phyloP scores from a whole-genome alignment of 2,113 vertebrate species.

The rabbit (Oryctolagus cuniculus) region mOryCun1.1 NC_091433.1:122911501-122912000 shows the following conservation, averaged over 20 bases:
- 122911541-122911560: constrained; percentile 39
- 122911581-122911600: constrained; percentile 49
- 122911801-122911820: background rate
- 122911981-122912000: background rate
- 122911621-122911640: constrained; percentile 62
- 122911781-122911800: background rate
- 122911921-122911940: background rate
- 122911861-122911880: background rate
- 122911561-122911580: constrained; percentile 67
- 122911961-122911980: fast-evolving
- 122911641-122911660: constrained; percentile 15
- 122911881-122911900: background rate
- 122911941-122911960: background rate
- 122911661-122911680: constrained; percentile 31
- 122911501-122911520: background rate
- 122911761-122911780: constrained; percentile 51
- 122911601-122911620: constrained; percentile 14
- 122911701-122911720: constrained; percentile 61
- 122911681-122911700: constrained; percentile 44
- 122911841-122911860: background rate
- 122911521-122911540: background rate
- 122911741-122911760: constrained; percentile 56
- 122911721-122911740: constrained; percentile 57
- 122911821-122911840: background rate
- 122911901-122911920: background rate